Base-by-base conservation (phyloP, 2,113 vertebrate species). In the Mus pahari region DNA sequence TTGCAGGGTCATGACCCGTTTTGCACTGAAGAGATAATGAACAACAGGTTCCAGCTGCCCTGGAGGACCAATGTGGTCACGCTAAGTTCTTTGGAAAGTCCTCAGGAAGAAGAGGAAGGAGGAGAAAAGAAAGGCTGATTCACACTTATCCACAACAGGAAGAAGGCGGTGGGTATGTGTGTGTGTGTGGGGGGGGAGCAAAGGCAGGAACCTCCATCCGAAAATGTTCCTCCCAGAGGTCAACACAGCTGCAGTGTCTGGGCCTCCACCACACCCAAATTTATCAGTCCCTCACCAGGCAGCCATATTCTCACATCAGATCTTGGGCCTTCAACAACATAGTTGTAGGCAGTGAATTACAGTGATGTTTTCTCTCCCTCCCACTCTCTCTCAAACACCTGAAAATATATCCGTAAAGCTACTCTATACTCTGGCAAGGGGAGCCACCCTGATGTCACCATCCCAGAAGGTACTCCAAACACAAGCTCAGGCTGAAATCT, bases 261-360 rank as follows among this genome's bases (percentile, higher is more conserved):
- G 66, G 66, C 66, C 66, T 53, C 55, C 81, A 33, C 13, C 39
- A 83, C 4, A 0, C 55, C 73, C 92, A 48, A 66, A 53, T 64
- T 94, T 95, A 97, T 95, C 97, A 97, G 71, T 19, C 53, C 48
- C 81, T 79, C 71, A 19, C 58, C 95, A 96, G 70, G 58, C 79
- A 88, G 74, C 79, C 39, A 77, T 9, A 42, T 17, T 77, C 64
- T 36, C 12, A 33, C 39, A 74, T 75, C 24, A n/a, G 26, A 70
- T 24, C 64, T 39, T 20, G n/a, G 42, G 62, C 42, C 62, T 66
- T 66, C 83, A 48, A 48, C 26, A 68, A 22, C 48, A 78, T 5
- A 86, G 60, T 64, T 64, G 13, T 48, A 66, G 83, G 5, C 42
- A 4, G 42, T 7, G 8, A 33, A 42, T 48, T 48, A 66, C 4